Conservation (phyloP, 2,113 vertebrate genomes). For the Tympanuchus pallidicinctus region DNA sequence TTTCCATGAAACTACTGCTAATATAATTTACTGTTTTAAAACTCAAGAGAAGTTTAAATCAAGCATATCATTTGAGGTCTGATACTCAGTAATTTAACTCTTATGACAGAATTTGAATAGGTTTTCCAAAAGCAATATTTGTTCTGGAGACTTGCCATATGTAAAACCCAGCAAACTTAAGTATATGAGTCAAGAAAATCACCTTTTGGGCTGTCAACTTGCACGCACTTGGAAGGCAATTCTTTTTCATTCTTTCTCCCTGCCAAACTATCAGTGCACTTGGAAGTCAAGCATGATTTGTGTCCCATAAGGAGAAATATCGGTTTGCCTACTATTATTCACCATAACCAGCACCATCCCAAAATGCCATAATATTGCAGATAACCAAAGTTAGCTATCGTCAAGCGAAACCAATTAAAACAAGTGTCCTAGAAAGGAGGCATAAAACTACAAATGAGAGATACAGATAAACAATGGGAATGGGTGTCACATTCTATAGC, state of each 20-base stretch:
- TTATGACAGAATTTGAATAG: slow-evolving; percentile 37
- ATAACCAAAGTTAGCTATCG: neutral
- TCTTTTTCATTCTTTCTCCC: slow-evolving; percentile 39
- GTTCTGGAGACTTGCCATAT: slow-evolving; percentile 59
- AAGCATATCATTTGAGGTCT: slow-evolving; percentile 45
- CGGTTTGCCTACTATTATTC: neutral
- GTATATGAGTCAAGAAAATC: slow-evolving; percentile 51
- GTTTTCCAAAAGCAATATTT: slow-evolving; percentile 72
- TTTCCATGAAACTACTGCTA: slow-evolving; percentile 26
- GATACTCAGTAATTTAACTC: slow-evolving; percentile 56
- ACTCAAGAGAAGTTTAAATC: slow-evolving; percentile 58
- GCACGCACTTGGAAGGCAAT: slow-evolving; percentile 31
- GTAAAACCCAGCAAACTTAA: slow-evolving; percentile 41
- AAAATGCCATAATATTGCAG: neutral
- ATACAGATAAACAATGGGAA: slow-evolving; percentile 15
- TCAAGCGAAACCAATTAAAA: slow-evolving; percentile 4
- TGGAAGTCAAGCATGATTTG: slow-evolving; percentile 29
- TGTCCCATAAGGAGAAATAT: neutral
- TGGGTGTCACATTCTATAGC: neutral
- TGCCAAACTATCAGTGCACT: slow-evolving; percentile 37
- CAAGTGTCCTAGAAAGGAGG: neutral
- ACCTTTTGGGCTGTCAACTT: slow-evolving; percentile 40
- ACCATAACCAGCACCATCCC: neutral
- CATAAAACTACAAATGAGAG: slow-evolving; percentile 2
- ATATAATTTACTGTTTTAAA: slow-evolving; percentile 61